Percentiles rank a stretch among this genome's conserved stretches.
Evolutionary conservation across 2,888 invertebrate species (phyloP).

Genomic region (Drosophila fungiperda): DNA sequence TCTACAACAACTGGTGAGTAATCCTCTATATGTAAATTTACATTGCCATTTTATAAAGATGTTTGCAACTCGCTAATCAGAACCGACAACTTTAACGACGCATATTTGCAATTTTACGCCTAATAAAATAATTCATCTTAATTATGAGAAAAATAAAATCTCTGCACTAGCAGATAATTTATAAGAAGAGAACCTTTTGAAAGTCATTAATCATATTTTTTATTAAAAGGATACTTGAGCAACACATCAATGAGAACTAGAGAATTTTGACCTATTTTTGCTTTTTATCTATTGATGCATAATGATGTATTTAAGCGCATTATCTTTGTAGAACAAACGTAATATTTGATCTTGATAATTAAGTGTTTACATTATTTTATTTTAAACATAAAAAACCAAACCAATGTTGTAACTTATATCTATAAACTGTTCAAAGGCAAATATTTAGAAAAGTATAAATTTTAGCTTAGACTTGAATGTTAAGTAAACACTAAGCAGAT

Average conservation of each 20-base stretch:
- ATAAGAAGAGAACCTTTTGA: background rate
- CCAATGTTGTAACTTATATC: background rate
- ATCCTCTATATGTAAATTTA: background rate
- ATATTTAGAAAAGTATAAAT: constrained; percentile 10
- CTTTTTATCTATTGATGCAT: background rate
- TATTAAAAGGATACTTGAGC: constrained; percentile 10
- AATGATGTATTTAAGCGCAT: background rate
- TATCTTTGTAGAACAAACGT: background rate
- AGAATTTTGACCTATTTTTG: constrained; percentile 5
- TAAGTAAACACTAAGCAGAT: background rate
- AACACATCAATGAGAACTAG: constrained; percentile 17
- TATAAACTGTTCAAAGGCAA: background rate
- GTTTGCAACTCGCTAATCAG: constrained; percentile 31
- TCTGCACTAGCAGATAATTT: background rate
- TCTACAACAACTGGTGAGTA: constrained; percentile 24
- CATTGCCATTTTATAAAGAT: background rate
- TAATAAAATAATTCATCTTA: constrained; percentile 26
- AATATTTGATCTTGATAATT: background rate
- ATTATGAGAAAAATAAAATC: constrained; percentile 3
- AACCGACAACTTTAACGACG: constrained; percentile 40
- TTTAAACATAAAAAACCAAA: constrained; percentile 12
- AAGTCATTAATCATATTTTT: background rate
- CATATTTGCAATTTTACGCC: constrained; percentile 56
- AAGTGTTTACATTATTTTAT: background rate
- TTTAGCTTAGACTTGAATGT: constrained; percentile 4